A percentile compares a stretch with the other conserved stretches of the same genome.
These are phyloP conservation scores for Macaria liturata DNA, from an alignment of 2,888 invertebrate genomes.

Conservation along the genomic window DNA sequence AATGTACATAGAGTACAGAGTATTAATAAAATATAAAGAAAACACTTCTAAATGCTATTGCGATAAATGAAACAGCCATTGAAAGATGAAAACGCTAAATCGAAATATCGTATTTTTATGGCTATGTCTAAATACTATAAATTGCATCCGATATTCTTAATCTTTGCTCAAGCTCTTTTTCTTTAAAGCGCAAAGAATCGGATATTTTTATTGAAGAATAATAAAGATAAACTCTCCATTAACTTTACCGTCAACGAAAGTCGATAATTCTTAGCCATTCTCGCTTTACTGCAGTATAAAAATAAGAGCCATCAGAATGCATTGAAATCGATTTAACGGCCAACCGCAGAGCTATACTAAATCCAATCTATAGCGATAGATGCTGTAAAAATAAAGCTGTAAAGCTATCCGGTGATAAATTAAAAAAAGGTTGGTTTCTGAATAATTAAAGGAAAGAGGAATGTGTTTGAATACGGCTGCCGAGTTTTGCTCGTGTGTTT, in stretches of 20 bases:
- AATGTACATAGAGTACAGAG: no score
- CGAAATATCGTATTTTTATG: no score
- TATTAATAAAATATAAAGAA: no score
- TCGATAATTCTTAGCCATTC: constrained; percentile 26
- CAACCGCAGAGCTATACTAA: constrained; percentile 19
- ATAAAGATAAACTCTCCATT: constrained; percentile 8
- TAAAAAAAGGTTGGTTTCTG: constrained; percentile 10
- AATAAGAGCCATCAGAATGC: constrained; percentile 27
- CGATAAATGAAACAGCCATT: no score
- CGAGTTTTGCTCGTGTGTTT: no score
- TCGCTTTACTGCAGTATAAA: constrained; percentile 27
- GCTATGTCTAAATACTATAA: no score
- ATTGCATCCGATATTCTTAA: not conserved
- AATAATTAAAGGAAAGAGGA: constrained; percentile 14
- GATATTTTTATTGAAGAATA: no score
- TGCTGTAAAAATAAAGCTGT: constrained; percentile 19
- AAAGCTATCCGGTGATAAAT: constrained; percentile 15
- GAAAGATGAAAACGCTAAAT: no score
- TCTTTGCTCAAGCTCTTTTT: no score
- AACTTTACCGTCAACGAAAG: constrained; percentile 17
- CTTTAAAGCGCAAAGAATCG: no score
- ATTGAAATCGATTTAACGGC: constrained; percentile 26
- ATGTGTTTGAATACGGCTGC: not conserved
- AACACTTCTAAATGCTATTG: no score
- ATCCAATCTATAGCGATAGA: constrained; percentile 23